A percentile compares a stretch with the other conserved stretches of the same genome.
Conservation (phyloP, 2,888 invertebrate genomes). For the Philereme vetulata region DNA sequence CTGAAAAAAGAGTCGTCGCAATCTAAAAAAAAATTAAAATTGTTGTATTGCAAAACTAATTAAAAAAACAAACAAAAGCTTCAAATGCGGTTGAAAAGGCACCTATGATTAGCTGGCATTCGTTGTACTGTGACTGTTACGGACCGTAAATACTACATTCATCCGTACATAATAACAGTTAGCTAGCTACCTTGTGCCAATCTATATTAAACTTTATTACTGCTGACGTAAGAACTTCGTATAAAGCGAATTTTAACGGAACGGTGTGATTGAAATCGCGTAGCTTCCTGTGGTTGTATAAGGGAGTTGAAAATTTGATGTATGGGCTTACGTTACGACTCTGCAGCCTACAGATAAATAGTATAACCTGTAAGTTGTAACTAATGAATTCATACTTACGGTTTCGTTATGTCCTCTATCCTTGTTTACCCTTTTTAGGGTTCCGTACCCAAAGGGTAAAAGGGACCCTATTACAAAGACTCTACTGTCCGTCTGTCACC, state of each 20-base stretch:
- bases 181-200: constrained; percentile 39
- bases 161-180: constrained; percentile 66
- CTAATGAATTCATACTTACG: too few relatives aligned
- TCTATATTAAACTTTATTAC: constrained; percentile 49
- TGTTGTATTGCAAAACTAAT: constrained; percentile 46
- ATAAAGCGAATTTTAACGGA: constrained; percentile 46
- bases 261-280: constrained; percentile 69
- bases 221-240: constrained; percentile 37
- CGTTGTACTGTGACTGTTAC: constrained; percentile 70
- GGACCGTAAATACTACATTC: constrained; percentile 61
- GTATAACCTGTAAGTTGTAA: too few relatives aligned
- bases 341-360: neutral
- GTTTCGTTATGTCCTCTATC: too few relatives aligned
- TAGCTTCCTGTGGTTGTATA: constrained; percentile 69
- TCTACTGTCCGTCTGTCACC: too few relatives aligned
- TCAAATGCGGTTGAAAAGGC: constrained; percentile 59
- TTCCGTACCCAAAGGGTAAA: too few relatives aligned
- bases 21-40: too few relatives aligned
- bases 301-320: constrained; percentile 58
- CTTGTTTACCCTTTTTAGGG: too few relatives aligned
- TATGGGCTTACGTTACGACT: constrained; percentile 44
- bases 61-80: constrained; percentile 69
- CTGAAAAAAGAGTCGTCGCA: too few relatives aligned
- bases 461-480: too few relatives aligned
- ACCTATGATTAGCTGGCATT: constrained; percentile 50